Evolutionary conservation across 2,113 vertebrate genomes (phyloP).

Genomic region (Oryctolagus cuniculus): mOryCun1.1 NC_091438.1:22012001-22012500

Average conservation of each 20-base stretch:
- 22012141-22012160: neutral
- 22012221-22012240: neutral
- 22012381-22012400: neutral
- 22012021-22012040: neutral
- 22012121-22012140: neutral
- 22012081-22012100: neutral
- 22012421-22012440: neutral
- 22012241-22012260: neutral
- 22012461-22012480: neutral
- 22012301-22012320: neutral
- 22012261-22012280: neutral
- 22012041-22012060: neutral
- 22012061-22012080: neutral
- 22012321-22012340: neutral
- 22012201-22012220: neutral
- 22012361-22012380: neutral
- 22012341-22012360: neutral
- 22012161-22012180: too few species aligned
- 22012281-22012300: neutral
- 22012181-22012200: neutral
- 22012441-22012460: fast-evolving
- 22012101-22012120: neutral
- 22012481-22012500: neutral
- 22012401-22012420: fast-evolving
- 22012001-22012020: conserved; percentile 20